Evolutionary conservation across 2,113 vertebrate species (phyloP).

Genomic region (Hystrix brachyura): DNA sequence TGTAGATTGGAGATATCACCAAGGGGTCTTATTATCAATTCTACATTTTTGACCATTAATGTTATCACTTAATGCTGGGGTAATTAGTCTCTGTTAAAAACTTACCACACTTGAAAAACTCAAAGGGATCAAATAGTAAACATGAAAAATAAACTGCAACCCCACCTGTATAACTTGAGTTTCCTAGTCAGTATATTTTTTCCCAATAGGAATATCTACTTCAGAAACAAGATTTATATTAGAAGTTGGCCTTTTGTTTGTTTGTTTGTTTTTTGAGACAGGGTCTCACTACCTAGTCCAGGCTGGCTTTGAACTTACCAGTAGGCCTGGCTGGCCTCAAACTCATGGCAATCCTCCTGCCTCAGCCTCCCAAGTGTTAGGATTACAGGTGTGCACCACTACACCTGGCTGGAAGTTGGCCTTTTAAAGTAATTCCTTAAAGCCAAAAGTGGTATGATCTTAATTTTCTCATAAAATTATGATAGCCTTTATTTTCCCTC

Average conservation of each 20-base stretch:
- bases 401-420: not conserved
- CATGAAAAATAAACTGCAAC: slow-evolving; percentile 51
- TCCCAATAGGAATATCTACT: not conserved
- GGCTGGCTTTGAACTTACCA: not conserved
- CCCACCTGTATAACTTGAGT: not conserved
- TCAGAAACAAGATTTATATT: not conserved
- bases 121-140: not conserved
- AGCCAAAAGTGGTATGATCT: not conserved
- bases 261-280: not conserved
- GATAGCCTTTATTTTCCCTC: slow-evolving; percentile 8
- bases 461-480: slow-evolving; percentile 21
- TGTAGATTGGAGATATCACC: slow-evolving; percentile 5
- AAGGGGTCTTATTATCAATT: slow-evolving; percentile 27
- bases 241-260: not conserved
- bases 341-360: not conserved
- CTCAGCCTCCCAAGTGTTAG: not conserved
- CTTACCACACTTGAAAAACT: not conserved
- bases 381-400: not conserved
- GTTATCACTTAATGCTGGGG: not conserved
- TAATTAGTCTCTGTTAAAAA: not conserved
- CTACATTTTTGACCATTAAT: slow-evolving; percentile 23
- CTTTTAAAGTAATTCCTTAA: not conserved
- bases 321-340: not conserved
- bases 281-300: not conserved
- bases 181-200: not conserved